Evolutionary conservation across 2,888 invertebrate species (phyloP), one percentile per base, ranked within the genome.

Genomic region (Sympetrum striolatum): DNA sequence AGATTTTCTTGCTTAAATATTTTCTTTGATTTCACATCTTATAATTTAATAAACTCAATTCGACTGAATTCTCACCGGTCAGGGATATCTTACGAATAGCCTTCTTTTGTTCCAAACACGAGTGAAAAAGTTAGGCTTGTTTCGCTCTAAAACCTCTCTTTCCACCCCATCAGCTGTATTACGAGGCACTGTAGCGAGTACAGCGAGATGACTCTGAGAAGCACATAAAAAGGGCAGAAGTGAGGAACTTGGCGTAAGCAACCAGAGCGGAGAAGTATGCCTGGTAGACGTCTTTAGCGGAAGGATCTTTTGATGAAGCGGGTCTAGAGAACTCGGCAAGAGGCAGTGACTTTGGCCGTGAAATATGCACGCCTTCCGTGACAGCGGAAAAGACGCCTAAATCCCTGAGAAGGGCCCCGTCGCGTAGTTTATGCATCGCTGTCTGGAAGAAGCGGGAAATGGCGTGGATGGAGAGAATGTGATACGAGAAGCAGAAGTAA

Each of bases 291-390:
- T 60, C 86, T 53, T 60, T 86, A 37, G 60, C 60, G 35, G 48
- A 48, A 81, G 81, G 25, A 73, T 73, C 73, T 73, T 73, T 73
- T 73, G 73, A 73, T 73, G 73, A 73, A 73, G 73, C 8, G 73
- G 31, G 73, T 73, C 73, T 73, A 73, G 73, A 31, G 73, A 73
- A 73, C 73, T 25, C 25, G 25, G 73, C 73, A 73, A 73, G 73
- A 73, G 73, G 86, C 86, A 58, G 86, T 86, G 86, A 86, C 86
- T 86, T 86, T 60, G 86, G 60, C 86, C 86, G 86, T 86, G 86
- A 86, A 86, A 86, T 86, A 86, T 86, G 86, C 86, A 86, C 35
- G 86, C 35, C 60, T 86, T 60, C 86, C 86, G 86, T 86, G 86
- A 86, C 86, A 86, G 37, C 18, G n/a, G 60, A 12, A 18, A 37